These are phyloP conservation scores for Anoncus sp. DNA, from an alignment of 2,888 invertebrate species.

Conservation along the genomic window DNA sequence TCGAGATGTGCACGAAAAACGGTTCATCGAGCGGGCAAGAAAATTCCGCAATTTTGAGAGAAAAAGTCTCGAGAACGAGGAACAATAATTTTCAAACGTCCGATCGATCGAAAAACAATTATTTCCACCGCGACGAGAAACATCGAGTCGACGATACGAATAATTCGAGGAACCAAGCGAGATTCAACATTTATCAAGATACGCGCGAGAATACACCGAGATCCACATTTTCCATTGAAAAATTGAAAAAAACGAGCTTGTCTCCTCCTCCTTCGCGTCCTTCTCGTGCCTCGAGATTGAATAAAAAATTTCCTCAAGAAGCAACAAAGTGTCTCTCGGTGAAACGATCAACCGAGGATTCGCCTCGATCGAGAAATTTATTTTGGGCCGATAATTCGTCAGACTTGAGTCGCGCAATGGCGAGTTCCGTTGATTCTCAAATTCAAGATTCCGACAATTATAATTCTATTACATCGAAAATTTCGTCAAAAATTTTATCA, in stretches of 20 bases:
- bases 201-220: conserved; percentile 16
- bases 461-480: neutral
- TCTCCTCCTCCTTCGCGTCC: neutral
- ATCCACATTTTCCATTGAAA: neutral
- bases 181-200: conserved; percentile 40
- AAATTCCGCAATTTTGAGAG: too few relatives aligned
- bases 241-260: neutral
- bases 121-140: neutral
- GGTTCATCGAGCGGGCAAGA: conserved; percentile 26
- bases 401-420: conserved; percentile 31
- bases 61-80: neutral
- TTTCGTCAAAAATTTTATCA: neutral
- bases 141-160: neutral
- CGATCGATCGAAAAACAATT: neutral
- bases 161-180: neutral
- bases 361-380: conserved; percentile 6
- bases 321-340: neutral
- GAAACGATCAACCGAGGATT: neutral
- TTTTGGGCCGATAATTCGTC: conserved; percentile 36
- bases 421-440: conserved; percentile 33
- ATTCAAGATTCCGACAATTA: neutral
- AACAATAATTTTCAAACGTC: neutral
- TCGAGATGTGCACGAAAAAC: conserved; percentile 10
- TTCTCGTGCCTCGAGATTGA: neutral
- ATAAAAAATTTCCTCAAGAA: neutral